A percentile compares a stretch with the other conserved stretches of the same genome.
Evolutionary conservation across 2,888 invertebrate species (phyloP).

Genomic region (Drosophila putrida): DNA sequence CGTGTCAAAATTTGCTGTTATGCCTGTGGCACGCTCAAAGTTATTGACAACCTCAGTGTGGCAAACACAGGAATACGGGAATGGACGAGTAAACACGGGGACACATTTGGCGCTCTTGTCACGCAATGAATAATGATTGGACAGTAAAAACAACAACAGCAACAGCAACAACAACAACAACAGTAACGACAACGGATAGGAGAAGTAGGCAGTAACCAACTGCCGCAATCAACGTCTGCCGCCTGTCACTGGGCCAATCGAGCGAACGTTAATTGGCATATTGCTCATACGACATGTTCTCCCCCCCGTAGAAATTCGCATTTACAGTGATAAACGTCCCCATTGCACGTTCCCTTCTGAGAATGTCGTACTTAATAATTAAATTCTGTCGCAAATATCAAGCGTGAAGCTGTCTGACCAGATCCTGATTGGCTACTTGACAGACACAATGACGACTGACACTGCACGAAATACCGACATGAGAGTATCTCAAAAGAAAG

Average conservation of each 20-base stretch:
- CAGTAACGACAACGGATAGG: slow-evolving; percentile 17
- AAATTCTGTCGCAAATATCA: slow-evolving; percentile 67
- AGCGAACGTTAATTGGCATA: slow-evolving; percentile 74
- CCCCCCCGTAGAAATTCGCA: slow-evolving; percentile 34
- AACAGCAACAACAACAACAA: slow-evolving; percentile 23
- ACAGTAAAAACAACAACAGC: slow-evolving; percentile 47
- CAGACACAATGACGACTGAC: slow-evolving; percentile 18
- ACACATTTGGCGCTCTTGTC: slow-evolving; percentile 74
- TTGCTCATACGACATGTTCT: slow-evolving; percentile 74
- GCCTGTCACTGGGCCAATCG: slow-evolving; percentile 70
- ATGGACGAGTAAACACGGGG: slow-evolving; percentile 28
- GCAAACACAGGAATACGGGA: slow-evolving; percentile 25
- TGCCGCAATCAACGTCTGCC: slow-evolving; percentile 63
- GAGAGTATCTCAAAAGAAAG: slow-evolving; percentile 3
- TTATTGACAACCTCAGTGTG: slow-evolving; percentile 66
- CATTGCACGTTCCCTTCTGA: slow-evolving; percentile 15
- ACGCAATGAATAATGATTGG: slow-evolving; percentile 81
- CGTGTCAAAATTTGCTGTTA: slow-evolving; percentile 55
- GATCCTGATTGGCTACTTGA: slow-evolving; percentile 34
- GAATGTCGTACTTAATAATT: slow-evolving; percentile 69
- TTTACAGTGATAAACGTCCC: slow-evolving; percentile 22
- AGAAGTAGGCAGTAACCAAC: slow-evolving; percentile 20
- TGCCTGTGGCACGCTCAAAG: slow-evolving; percentile 68
- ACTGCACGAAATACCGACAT: background rate
- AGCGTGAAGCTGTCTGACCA: slow-evolving; percentile 32